phyloP scores from a whole-genome alignment of 2,113 vertebrate genomes.

The Neogobius melanostomus region DNA sequence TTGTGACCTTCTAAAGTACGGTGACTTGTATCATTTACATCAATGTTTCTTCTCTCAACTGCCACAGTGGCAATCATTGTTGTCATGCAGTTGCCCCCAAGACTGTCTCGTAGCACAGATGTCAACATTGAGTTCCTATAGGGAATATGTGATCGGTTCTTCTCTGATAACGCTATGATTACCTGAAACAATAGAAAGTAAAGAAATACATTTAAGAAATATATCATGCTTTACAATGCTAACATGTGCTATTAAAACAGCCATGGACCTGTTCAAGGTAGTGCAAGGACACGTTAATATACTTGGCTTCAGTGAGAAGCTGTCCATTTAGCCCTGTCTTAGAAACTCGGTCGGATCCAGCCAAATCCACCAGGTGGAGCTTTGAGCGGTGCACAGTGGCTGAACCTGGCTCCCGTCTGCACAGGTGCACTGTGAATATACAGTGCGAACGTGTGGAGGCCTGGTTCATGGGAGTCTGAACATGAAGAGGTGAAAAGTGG shows the following conservation, averaged over 20 bases:
- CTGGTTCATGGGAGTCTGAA: conserved; percentile 95
- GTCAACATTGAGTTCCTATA: conserved; percentile 99
- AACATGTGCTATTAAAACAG: not conserved
- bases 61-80: conserved; percentile 94
- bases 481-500: not conserved
- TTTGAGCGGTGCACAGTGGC: conserved; percentile 85
- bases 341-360: conserved; percentile 91
- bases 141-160: conserved; percentile 89
- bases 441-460: conserved; percentile 97
- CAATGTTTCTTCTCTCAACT: conserved; percentile 86
- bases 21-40: conserved; percentile 60
- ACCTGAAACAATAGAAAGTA: conserved; percentile 76
- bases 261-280: conserved; percentile 90
- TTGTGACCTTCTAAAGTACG: not conserved
- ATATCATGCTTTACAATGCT: not conserved
- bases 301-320: conserved; percentile 93
- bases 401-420: conserved; percentile 89
- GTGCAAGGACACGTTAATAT: conserved; percentile 94
- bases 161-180: conserved; percentile 94
- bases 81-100: conserved; percentile 97
- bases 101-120: conserved; percentile 92
- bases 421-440: conserved; percentile 93
- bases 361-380: conserved; percentile 93
- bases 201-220: not conserved
- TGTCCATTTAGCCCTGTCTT: conserved; percentile 90